Evolutionary conservation across 2,888 invertebrate species (phyloP).

Genomic region (Calameuta idolon): DNA sequence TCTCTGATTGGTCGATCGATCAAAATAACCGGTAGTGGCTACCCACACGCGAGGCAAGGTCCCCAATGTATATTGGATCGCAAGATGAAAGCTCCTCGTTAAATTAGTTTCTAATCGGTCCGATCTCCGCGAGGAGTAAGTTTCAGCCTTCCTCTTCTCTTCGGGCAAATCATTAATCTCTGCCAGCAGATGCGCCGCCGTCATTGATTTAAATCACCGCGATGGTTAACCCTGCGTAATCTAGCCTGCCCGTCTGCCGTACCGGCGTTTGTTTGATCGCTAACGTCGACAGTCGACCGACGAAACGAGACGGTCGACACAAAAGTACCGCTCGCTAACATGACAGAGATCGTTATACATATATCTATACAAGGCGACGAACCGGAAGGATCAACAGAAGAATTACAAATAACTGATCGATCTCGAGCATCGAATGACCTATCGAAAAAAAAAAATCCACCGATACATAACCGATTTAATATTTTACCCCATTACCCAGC

Average conservation of each 20-base stretch:
- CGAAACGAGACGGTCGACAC: conserved; percentile 36
- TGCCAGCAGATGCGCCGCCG: conserved; percentile 57
- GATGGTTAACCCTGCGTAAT: conserved; percentile 53
- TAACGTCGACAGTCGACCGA: conserved; percentile 33
- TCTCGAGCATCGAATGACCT: not conserved
- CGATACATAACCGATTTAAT: not conserved
- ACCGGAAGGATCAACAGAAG: not conserved
- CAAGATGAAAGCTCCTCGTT: conserved; percentile 58
- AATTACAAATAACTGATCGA: not conserved
- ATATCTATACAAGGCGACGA: not conserved
- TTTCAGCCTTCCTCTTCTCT: conserved; percentile 40
- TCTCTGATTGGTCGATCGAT: conserved; percentile 38
- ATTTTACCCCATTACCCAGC: not conserved
- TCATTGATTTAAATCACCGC: conserved; percentile 61
- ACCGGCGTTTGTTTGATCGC: conserved; percentile 38
- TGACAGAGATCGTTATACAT: not conserved
- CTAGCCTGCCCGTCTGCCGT: conserved; percentile 40
- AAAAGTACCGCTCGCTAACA: conserved; percentile 1
- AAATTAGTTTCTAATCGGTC: conserved; percentile 59
- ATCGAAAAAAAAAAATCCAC: not conserved
- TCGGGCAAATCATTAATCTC: conserved; percentile 57
- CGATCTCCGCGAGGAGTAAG: conserved; percentile 44
- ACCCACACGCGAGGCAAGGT: conserved; percentile 30
- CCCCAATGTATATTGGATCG: conserved; percentile 52
- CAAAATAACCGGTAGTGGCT: conserved; percentile 50